These are phyloP conservation scores for Leucania comma DNA, from an alignment of 2,888 invertebrate genomes.

Conservation along the genomic window DNA sequence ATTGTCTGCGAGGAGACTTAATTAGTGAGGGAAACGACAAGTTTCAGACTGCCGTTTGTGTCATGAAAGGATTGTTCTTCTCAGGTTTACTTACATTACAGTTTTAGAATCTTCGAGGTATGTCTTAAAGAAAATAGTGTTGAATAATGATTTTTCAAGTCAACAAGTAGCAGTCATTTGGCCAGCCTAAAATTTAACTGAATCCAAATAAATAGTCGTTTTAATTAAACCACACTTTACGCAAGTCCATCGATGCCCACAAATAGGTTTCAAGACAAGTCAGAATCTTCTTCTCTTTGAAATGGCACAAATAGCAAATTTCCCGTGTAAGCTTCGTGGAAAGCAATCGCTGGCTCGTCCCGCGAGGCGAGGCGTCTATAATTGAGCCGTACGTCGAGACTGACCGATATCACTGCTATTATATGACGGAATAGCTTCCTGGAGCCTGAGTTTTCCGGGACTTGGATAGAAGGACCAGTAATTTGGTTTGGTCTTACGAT, in stretches of 20 bases:
- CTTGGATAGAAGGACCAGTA: conserved; percentile 17
- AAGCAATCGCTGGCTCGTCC: conserved; percentile 59
- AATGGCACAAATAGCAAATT: conserved; percentile 54
- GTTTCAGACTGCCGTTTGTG: neutral
- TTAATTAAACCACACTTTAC: conserved; percentile 1
- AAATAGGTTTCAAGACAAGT: conserved; percentile 10
- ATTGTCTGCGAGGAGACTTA: conserved; percentile 16
- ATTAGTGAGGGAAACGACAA: conserved; percentile 7
- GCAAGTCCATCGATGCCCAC: neutral
- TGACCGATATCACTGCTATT: conserved; percentile 51
- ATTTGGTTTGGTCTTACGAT: conserved; percentile 15
- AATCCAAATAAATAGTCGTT: neutral
- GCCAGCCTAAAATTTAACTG: neutral
- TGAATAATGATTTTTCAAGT: neutral
- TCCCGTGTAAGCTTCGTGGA: conserved; percentile 45
- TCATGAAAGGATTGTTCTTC: neutral
- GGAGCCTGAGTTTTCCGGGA: conserved; percentile 19
- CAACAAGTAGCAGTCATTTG: neutral
- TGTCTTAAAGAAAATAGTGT: neutral
- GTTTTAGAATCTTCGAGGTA: neutral
- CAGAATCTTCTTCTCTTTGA: conserved; percentile 24
- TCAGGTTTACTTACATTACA: neutral
- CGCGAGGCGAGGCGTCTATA: conserved; percentile 52
- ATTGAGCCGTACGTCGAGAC: conserved; percentile 56
- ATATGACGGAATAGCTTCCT: conserved; percentile 39